Evolutionary conservation across 2,888 invertebrate species (phyloP).

Genomic region (Gonocerus acuteangulatus): DNA sequence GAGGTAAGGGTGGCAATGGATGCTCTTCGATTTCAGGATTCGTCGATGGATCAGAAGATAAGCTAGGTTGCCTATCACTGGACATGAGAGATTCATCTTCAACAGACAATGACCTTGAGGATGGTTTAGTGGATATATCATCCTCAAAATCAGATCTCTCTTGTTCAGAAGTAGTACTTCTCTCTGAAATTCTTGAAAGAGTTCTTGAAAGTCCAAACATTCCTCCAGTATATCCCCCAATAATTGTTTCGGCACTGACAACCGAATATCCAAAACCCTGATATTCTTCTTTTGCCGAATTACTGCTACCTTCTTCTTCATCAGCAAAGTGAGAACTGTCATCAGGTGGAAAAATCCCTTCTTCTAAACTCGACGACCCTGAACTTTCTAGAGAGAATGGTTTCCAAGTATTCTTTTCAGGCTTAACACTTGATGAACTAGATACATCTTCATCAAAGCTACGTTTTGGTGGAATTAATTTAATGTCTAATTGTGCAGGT

Average conservation of each 20-base stretch:
- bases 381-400: conserved; percentile 78
- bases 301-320: conserved; percentile 50
- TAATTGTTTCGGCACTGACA: conserved; percentile 49
- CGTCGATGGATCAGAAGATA: conserved; percentile 70
- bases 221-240: conserved; percentile 57
- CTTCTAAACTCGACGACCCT: conserved; percentile 77
- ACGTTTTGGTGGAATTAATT: conserved; percentile 38
- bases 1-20: conserved; percentile 36
- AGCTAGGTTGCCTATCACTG: conserved; percentile 75
- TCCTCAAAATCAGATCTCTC: conserved; percentile 75
- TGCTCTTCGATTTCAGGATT: conserved; percentile 36
- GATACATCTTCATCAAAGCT: conserved; percentile 40
- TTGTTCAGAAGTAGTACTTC: conserved; percentile 81
- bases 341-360: conserved; percentile 71
- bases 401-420: conserved; percentile 69
- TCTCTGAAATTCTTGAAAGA: conserved; percentile 75
- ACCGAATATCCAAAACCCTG: conserved; percentile 67
- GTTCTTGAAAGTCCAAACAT: conserved; percentile 69
- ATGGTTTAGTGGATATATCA: conserved; percentile 64
- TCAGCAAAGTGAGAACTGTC: conserved; percentile 47
- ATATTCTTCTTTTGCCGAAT: conserved; percentile 61
- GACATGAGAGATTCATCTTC: conserved; percentile 77
- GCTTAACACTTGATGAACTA: conserved; percentile 44
- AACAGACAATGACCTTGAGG: conserved; percentile 73
- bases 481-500: conserved; percentile 26